A percentile compares a stretch with the other conserved stretches of the same genome.
Evolutionary conservation across 2,888 invertebrate species (phyloP).

Genomic region (Yponomeuta sedellus): DNA sequence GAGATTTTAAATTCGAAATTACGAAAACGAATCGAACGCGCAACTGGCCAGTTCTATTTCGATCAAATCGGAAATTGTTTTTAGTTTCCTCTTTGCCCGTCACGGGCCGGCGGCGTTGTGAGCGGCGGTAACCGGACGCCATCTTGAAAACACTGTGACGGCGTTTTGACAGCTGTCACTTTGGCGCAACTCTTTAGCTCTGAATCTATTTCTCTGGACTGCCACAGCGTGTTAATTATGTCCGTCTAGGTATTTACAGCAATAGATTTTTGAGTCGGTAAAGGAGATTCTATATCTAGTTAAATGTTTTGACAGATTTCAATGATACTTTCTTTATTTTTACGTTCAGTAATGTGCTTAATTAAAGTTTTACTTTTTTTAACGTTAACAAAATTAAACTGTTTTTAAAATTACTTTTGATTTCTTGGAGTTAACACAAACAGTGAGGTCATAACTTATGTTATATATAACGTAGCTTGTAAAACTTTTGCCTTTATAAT

Average conservation of each 20-base stretch:
- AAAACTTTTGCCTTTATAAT: too few species aligned
- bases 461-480: too few species aligned
- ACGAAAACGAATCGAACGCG: not conserved
- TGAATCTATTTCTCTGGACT: constrained; percentile 25
- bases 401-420: too few species aligned
- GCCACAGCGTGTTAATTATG: not conserved
- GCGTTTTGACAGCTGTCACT: constrained; percentile 73
- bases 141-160: constrained; percentile 59
- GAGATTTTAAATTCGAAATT: not conserved
- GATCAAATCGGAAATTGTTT: constrained; percentile 55
- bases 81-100: constrained; percentile 48
- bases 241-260: not conserved
- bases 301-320: too few species aligned
- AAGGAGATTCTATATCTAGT: too few species aligned
- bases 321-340: too few species aligned
- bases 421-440: too few species aligned
- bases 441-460: too few species aligned
- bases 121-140: constrained; percentile 72
- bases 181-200: constrained; percentile 50
- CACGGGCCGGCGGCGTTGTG: constrained; percentile 39
- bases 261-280: not conserved
- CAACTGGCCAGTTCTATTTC: constrained; percentile 11
- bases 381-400: too few species aligned
- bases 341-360: too few species aligned
- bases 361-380: too few species aligned